A percentile compares a stretch with the other conserved stretches of the same genome.
These are phyloP conservation scores for Napeogenes inachia DNA, from an alignment of 2,888 invertebrate genomes.

Conservation along the genomic window DNA sequence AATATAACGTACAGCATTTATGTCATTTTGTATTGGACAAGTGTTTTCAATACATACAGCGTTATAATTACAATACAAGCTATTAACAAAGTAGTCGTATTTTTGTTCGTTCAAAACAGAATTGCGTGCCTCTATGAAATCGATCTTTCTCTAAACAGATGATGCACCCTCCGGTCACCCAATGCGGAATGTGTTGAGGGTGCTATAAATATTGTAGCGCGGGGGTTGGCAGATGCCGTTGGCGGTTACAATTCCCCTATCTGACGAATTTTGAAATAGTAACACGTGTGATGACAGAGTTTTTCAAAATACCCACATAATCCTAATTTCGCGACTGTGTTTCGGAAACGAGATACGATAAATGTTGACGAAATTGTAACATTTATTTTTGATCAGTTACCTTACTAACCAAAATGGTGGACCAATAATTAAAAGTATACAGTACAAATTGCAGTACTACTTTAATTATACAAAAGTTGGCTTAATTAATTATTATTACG, in stretches of 20 bases:
- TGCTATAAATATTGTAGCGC: conserved; percentile 37
- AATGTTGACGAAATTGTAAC: conserved; percentile 7
- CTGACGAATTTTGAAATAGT: conserved; percentile 61
- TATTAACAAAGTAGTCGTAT: not conserved
- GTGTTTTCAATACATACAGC: conserved; percentile 22
- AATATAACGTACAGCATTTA: conserved; percentile 62
- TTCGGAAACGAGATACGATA: conserved; percentile 15
- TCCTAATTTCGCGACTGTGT: conserved; percentile 39
- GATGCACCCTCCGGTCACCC: conserved; percentile 44
- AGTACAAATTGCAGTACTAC: no score
- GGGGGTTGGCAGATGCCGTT: conserved; percentile 64
- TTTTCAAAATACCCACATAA: conserved; percentile 61
- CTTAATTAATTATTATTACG: not conserved
- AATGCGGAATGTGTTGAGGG: conserved; percentile 33
- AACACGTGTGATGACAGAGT: conserved; percentile 70
- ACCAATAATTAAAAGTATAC: no score
- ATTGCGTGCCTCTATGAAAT: conserved; percentile 42
- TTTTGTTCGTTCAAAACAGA: conserved; percentile 31
- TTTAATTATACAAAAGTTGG: no score
- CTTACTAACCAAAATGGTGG: no score
- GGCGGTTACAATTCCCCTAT: conserved; percentile 72
- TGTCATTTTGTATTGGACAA: conserved; percentile 45
- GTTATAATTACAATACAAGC: no score
- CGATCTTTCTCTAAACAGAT: conserved; percentile 48
- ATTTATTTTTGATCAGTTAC: not conserved